Evolutionary conservation across 2,113 vertebrate genomes (phyloP).

Genomic region (Grallaria varia): DNA sequence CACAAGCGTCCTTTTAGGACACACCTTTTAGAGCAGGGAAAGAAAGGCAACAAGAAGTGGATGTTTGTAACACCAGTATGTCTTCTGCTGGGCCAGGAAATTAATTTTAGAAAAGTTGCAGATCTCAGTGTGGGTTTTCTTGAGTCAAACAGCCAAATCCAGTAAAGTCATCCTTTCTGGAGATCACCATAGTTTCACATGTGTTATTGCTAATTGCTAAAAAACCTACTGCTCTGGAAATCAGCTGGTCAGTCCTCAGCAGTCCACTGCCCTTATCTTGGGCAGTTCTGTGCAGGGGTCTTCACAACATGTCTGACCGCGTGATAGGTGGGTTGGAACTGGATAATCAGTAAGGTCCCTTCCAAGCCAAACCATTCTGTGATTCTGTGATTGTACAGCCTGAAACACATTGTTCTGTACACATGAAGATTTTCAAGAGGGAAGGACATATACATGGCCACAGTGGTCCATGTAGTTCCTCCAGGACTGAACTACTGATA

Average conservation of each 20-base stretch:
- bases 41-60: background rate
- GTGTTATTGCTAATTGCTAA: background rate
- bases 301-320: background rate
- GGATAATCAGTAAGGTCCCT: background rate
- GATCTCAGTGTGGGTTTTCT: background rate
- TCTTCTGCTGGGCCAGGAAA: background rate
- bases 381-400: background rate
- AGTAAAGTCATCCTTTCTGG: background rate
- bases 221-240: background rate
- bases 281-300: background rate
- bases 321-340: background rate
- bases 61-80: background rate
- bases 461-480: background rate
- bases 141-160: background rate
- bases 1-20: background rate
- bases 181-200: background rate
- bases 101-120: background rate
- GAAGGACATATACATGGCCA: accelerated
- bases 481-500: background rate
- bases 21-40: background rate
- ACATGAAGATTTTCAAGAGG: background rate
- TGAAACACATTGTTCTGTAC: background rate
- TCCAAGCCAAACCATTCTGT: background rate
- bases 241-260: background rate
- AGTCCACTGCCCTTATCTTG: background rate